Base-by-base conservation (phyloP, 2,888 invertebrate species). In the Lasioglossum malachurum region DNA sequence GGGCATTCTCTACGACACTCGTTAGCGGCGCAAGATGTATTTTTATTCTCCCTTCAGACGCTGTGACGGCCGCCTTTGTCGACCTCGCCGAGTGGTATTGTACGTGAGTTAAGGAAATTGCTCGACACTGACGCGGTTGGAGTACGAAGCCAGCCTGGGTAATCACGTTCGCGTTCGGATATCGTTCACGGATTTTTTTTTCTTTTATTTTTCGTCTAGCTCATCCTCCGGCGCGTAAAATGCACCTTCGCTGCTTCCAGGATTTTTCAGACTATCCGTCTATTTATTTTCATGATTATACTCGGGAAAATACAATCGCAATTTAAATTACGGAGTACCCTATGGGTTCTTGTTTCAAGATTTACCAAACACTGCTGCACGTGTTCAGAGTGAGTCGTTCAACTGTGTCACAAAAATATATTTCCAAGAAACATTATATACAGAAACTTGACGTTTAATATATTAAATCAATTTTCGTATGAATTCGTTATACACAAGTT, bases 11-110 rank as follows among this genome's bases (percentile, higher is more conserved):
- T 60, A 4, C 27, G 73, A 60, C 64, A 76, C 86, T 87, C 86
- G 82, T 87, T 86, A 86, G 82, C 78, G 76, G 69, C 38, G 73
- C 80, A 86, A 80, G 87, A 86, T 87, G 75, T 78, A 73, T 83
- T 86, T 87, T 86, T 80, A 80, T 87, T 79, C 79, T 76, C 74
- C 76, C 79, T 78, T 80, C 78, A 69, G 78, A 78, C 84, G 75
- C 49, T 14, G 72, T 44, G 75, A 31, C 49, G 35, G 67, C n/a
- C 44, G 75, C 74, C 80, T 82, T 79, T 86, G 69, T 80, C 75
- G 64, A 73, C n/a, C 73, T 38, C 60, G 64, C 60, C 35, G 76
- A 81, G 78, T 69, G 80, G 67, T 60, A 75, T 82, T 80, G 75
- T 86, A 78, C 78, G 77, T 19, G 71, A 82, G 75, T 82, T 82